Conservation (phyloP, 23 tunicate genomes). For the Ciona savignyi region DNA sequence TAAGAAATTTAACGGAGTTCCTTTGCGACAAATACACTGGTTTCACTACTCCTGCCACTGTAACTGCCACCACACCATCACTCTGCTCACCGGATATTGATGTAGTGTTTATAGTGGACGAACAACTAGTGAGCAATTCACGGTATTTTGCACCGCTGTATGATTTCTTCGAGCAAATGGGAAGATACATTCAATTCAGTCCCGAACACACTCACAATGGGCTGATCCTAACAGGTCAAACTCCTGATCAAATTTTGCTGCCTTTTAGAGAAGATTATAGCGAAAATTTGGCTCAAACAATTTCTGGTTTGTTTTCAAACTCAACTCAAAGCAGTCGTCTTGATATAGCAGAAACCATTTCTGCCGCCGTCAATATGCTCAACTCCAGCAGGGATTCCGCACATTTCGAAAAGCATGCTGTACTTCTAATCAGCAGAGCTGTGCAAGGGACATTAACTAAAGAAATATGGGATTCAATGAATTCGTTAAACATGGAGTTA, state of each 20-base stretch:
- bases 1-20: neutral
- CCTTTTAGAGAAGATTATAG: no score
- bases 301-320: no score
- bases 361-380: conserved; percentile 8
- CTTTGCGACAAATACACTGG: conserved; percentile 5
- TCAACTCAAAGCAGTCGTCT: neutral
- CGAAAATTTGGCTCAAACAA: no score
- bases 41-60: neutral
- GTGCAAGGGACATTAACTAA: neutral
- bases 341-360: neutral
- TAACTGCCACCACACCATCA: neutral
- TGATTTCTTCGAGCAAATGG: conserved; percentile 7
- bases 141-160: neutral
- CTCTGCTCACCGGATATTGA: conserved; percentile 10
- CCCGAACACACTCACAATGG: neutral
- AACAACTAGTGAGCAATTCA: conserved; percentile 1
- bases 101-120: conserved; percentile 24
- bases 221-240: conserved; percentile 12
- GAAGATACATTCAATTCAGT: neutral
- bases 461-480: conserved; percentile 3
- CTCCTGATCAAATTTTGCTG: no score
- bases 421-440: neutral
- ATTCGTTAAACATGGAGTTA: neutral
- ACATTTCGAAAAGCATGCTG: neutral
- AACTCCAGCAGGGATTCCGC: no score